phyloP scores from a whole-genome alignment of 53 echinoderm and acorn worm genomes.

The Holothuria scabra region DNA sequence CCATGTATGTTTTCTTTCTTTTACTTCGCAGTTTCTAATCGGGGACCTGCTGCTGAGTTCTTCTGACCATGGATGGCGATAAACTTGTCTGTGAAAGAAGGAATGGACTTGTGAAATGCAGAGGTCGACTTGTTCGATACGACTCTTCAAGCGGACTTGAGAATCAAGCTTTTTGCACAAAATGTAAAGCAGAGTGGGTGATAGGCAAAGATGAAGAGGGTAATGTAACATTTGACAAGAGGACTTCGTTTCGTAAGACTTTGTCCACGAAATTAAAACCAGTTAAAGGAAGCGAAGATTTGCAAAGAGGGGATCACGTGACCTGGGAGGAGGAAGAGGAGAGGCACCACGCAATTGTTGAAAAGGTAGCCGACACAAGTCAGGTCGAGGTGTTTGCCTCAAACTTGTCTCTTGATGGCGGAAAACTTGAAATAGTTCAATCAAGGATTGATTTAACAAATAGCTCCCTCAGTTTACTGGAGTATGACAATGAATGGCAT shows the following conservation, averaged over 20 bases:
- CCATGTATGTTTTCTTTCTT: too few species aligned
- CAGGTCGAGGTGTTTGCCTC: constrained; percentile 19
- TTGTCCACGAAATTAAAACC: background rate
- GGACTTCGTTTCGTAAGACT: background rate
- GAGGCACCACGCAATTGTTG: constrained; percentile 29
- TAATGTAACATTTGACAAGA: constrained; percentile 9
- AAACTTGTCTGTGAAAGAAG: constrained; percentile 2
- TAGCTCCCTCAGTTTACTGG: constrained; percentile 25
- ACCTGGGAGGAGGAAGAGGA: background rate
- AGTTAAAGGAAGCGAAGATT: background rate
- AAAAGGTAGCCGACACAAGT: background rate
- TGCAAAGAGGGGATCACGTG: constrained; percentile 19
- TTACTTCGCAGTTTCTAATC: too few species aligned
- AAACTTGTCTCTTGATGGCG: background rate
- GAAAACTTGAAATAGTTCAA: constrained; percentile 10
- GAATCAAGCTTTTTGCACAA: constrained; percentile 30
- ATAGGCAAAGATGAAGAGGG: constrained; percentile 1
- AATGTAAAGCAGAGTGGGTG: constrained; percentile 20
- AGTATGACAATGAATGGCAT: background rate
- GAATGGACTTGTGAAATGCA: constrained; percentile 4
- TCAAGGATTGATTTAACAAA: constrained; percentile 15
- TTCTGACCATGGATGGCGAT: background rate
- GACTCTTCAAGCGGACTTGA: background rate
- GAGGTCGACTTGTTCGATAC: constrained; percentile 2
- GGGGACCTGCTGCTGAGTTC: too few species aligned